These are phyloP conservation scores for Aplodontia rufa DNA, from an alignment of 2,113 vertebrate genomes.

Conservation along the genomic window DNA sequence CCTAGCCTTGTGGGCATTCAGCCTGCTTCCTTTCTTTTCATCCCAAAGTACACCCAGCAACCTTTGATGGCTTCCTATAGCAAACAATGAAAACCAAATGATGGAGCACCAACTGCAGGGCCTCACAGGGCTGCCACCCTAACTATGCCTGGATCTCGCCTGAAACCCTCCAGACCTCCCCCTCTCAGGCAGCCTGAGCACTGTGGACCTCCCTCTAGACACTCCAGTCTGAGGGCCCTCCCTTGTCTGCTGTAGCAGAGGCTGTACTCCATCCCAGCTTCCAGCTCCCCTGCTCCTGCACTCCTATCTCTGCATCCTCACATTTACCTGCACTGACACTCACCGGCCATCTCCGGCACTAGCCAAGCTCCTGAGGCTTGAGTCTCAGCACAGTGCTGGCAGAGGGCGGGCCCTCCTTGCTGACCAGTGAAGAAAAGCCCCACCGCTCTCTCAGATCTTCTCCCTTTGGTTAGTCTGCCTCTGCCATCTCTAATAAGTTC, in stretches of 20 bases:
- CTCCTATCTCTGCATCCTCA: rapidly evolving
- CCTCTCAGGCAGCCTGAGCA: neutral
- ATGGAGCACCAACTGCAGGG: neutral
- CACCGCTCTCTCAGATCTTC: neutral
- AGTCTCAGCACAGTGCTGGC: neutral
- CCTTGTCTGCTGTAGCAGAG: neutral
- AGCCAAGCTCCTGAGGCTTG: neutral
- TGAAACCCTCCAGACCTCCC: neutral
- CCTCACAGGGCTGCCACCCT: neutral
- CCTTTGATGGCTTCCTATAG: neutral
- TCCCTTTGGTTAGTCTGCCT: neutral
- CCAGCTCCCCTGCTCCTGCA: neutral
- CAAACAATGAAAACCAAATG: neutral
- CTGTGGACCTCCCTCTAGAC: rapidly evolving
- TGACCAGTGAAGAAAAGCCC: neutral
- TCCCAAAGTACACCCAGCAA: rapidly evolving
- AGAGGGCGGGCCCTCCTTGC: neutral
- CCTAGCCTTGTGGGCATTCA: neutral
- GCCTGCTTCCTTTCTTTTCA: too few species aligned
- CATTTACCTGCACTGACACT: rapidly evolving
- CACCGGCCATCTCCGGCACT: neutral
- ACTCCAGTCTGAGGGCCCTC: neutral
- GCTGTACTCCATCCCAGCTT: neutral
- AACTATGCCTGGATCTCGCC: neutral
- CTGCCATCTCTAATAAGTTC: neutral